Base-by-base conservation (phyloP, 2,113 vertebrate genomes). In the Neofelis nebulosa region DNA sequence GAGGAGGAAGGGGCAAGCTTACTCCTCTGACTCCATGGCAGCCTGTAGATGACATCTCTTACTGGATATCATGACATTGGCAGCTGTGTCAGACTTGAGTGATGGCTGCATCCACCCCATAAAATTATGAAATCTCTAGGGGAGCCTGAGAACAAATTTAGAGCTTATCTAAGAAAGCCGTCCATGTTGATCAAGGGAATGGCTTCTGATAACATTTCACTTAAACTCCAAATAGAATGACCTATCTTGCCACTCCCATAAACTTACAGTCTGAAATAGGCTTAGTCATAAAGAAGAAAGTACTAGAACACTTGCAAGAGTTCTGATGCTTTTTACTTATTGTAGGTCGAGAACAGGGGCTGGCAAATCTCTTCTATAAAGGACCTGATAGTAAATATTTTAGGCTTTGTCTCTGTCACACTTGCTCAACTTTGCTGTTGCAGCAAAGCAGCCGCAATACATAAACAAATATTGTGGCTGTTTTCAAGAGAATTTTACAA, bases 171-270 rank as follows among this genome's bases (percentile, higher is more conserved):
- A 89, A 96, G 96, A 98, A 97, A 85, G 97, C 94, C 45, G 79
- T 96, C 97, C 97, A 78, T 98, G 98, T 99, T 99, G 98, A 98
- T 96, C 98, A 96, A 99, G 97, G 98, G 98, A 89, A 98, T 97
- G 98, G 98, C 97, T 97, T 97, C 97, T 88, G 8, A 50, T 97
- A 97, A 97, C 48, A 94, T 93, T 98, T 97, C 76, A 68, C 93
- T 98, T 66, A 48, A 52, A 83, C 38, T 71, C 65, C 74, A 78
- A 79, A 33, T 36, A 88, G 10, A 63, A 80, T 97, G 93, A 97
- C 94, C 80, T 93, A 93, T 73, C 93, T 89, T 96, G 74, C 96
- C 81, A 84, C 96, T 96, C 98, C 97, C 33, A 57, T 94, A 97
- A 98, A 97, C 85, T 71, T 48, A 57, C 11, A 90, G 71, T 89